A percentile compares a stretch with the other conserved stretches of the same genome.
These are phyloP conservation scores for Cochlearius cochlearius DNA, from an alignment of 2,113 vertebrate species.

Conservation along the genomic window DNA sequence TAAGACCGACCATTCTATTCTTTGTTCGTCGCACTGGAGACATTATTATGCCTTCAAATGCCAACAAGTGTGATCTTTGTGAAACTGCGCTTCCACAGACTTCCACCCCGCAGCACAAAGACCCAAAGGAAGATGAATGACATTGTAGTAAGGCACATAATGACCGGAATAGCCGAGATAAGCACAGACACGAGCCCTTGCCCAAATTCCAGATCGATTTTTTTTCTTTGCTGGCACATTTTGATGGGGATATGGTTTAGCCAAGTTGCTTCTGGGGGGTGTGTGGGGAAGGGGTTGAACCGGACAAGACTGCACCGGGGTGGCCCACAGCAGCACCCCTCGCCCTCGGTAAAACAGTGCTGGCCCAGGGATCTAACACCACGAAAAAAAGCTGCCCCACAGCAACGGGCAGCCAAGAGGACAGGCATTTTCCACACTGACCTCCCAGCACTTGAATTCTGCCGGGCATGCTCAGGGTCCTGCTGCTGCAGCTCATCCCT, in stretches of 20 bases:
- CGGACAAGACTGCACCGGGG: neutral
- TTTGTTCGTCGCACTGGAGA: neutral
- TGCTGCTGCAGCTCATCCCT: neutral
- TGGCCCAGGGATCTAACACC: neutral
- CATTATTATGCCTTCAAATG: neutral
- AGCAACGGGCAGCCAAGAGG: accelerated
- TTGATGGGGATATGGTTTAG: neutral
- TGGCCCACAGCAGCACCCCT: neutral
- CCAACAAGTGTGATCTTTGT: neutral
- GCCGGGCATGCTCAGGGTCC: no score
- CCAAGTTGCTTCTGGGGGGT: neutral
- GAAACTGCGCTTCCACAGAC: neutral
- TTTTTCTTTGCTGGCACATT: neutral
- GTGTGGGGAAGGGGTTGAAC: neutral
- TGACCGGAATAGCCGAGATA: neutral
- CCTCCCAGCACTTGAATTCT: no score
- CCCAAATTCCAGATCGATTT: neutral
- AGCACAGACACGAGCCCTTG: neutral
- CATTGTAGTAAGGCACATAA: neutral
- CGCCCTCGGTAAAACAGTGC: no score
- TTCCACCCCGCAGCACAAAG: neutral
- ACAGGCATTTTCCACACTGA: neutral
- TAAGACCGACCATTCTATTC: neutral
- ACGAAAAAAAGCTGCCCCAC: accelerated
- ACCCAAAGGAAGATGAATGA: neutral